These are phyloP conservation scores for Tiliqua scincoides DNA, from an alignment of 2,113 vertebrate species.

Conservation along the genomic window DNA sequence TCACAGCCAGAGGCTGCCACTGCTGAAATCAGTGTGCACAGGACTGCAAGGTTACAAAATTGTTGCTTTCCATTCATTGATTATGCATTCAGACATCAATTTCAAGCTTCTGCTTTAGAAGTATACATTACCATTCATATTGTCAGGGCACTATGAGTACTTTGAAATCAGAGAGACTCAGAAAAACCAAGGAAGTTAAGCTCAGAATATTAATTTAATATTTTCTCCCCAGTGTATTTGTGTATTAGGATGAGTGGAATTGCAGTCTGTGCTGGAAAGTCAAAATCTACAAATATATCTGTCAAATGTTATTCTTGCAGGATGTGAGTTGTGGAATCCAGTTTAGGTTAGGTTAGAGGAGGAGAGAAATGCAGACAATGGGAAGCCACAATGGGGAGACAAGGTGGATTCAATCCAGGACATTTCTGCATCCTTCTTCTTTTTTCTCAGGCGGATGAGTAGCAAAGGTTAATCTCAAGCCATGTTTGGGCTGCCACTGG, in stretches of 20 bases:
- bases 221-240: background rate
- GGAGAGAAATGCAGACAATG: background rate
- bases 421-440: no score
- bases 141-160: background rate
- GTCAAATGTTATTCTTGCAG: background rate
- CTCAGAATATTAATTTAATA: background rate
- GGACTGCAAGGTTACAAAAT: background rate
- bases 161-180: background rate
- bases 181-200: background rate
- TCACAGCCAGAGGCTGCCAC: no score
- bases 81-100: background rate
- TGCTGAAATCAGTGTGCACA: background rate
- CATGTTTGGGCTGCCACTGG: no score
- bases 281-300: background rate
- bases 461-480: no score
- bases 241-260: background rate
- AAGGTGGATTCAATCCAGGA: background rate
- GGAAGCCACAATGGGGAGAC: background rate
- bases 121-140: background rate
- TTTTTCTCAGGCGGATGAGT: no score
- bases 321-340: background rate
- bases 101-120: background rate
- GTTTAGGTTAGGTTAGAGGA: background rate
- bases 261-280: background rate
- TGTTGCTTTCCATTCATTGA: background rate